Percentiles rank a stretch among this genome's conserved stretches.
These are phyloP conservation scores for Acronicta leporina DNA, from an alignment of 2,888 invertebrate genomes.

Conservation along the genomic window DNA sequence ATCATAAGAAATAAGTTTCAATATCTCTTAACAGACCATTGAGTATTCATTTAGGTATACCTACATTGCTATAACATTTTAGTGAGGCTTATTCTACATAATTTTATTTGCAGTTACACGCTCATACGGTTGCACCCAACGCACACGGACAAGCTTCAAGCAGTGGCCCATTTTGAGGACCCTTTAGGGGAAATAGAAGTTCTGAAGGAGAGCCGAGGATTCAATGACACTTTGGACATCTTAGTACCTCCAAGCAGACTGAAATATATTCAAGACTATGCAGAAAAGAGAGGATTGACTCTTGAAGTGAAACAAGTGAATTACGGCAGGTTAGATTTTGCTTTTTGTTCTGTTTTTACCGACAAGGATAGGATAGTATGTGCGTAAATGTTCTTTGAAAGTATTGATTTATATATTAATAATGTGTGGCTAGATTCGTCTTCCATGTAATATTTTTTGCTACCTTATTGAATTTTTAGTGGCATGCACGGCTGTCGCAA, in stretches of 20 bases:
- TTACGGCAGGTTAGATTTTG: constrained; percentile 75
- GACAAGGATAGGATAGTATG: no score
- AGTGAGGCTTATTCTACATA: constrained; percentile 4
- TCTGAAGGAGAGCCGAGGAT: constrained; percentile 71
- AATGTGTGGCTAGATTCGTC: no score
- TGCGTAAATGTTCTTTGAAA: no score
- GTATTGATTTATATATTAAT: no score
- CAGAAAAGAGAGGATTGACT: constrained; percentile 56
- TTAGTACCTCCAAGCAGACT: constrained; percentile 70
- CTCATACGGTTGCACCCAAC: constrained; percentile 70
- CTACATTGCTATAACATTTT: constrained; percentile 11
- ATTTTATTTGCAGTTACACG: constrained; percentile 69
- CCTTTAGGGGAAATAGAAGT: constrained; percentile 68
- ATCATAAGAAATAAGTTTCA: no score
- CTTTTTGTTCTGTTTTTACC: not conserved
- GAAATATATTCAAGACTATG: constrained; percentile 63
- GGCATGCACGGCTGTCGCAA: no score
- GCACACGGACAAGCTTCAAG: constrained; percentile 63
- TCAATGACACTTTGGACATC: constrained; percentile 78
- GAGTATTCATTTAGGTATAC: no score
- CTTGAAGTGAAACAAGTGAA: constrained; percentile 65
- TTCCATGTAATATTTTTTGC: no score
- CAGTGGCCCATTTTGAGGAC: constrained; percentile 61
- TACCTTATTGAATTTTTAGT: no score
- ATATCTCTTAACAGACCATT: no score